Percentiles rank a stretch among this genome's conserved stretches.
Evolutionary conservation across 2,888 invertebrate genomes (phyloP).

Genomic region (Rhagophthalmus giganteus): DNA sequence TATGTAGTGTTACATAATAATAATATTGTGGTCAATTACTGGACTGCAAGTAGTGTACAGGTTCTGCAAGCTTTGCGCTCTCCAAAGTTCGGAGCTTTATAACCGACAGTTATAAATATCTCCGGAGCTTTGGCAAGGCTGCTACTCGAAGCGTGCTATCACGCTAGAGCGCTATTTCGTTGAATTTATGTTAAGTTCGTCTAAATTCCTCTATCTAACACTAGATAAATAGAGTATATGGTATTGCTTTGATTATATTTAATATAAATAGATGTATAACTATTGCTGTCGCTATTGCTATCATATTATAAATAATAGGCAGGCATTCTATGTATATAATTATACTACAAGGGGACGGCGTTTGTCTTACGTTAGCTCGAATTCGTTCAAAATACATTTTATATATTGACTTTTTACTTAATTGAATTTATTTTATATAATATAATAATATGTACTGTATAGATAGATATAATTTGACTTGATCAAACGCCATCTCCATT

Average conservation of each 20-base stretch:
- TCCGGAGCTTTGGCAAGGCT: slow-evolving; percentile 47
- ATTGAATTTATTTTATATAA: slow-evolving; percentile 20
- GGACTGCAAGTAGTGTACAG: slow-evolving; percentile 55
- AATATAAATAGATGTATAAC: slow-evolving; percentile 44
- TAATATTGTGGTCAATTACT: slow-evolving; percentile 56
- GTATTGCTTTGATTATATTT: slow-evolving; percentile 55
- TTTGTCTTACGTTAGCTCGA: slow-evolving; percentile 14
- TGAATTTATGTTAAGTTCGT: slow-evolving; percentile 41
- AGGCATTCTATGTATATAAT: slow-evolving; percentile 45
- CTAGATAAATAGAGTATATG: slow-evolving; percentile 51
- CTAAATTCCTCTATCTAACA: slow-evolving; percentile 47
- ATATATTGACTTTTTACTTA: slow-evolving; percentile 22
- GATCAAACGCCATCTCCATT: slow-evolving; percentile 34
- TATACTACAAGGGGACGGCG: slow-evolving; percentile 44
- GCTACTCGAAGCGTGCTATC: slow-evolving; percentile 48
- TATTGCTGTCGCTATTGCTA: slow-evolving; percentile 56
- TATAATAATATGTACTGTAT: slow-evolving; percentile 6
- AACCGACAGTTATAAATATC: slow-evolving; percentile 38
- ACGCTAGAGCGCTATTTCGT: slow-evolving; percentile 47
- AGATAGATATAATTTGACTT: too few relatives aligned
- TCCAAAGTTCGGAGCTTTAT: slow-evolving; percentile 39
- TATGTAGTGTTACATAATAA: slow-evolving; percentile 54
- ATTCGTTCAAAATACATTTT: slow-evolving; percentile 2
- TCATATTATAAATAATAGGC: slow-evolving; percentile 50
- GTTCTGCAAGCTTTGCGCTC: slow-evolving; percentile 48